phyloP scores from a whole-genome alignment of 1,140 invertebrate genomes.

The Cyclargus thomasi region DNA sequence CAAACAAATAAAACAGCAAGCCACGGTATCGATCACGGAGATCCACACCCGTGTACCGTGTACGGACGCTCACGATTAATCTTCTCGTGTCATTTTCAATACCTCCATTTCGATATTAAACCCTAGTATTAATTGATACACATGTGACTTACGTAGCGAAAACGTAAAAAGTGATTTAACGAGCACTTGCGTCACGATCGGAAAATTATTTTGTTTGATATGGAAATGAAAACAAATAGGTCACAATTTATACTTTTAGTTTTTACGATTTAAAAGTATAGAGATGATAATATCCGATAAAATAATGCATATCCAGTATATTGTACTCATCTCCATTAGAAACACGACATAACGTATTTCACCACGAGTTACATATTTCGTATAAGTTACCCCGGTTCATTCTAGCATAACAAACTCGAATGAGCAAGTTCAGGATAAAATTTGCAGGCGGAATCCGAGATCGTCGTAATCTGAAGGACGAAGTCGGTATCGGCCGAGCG shows the following conservation, averaged over 20 bases:
- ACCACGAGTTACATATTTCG: background rate
- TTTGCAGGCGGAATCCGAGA: conserved; percentile 16
- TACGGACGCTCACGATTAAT: conserved; percentile 35
- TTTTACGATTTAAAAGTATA: no score
- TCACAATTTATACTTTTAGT: no score
- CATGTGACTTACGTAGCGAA: background rate
- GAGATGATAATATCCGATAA: no score
- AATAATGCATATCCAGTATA: background rate
- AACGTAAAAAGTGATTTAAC: conserved; percentile 1
- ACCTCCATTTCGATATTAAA: conserved; percentile 28
- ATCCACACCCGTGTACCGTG: background rate
- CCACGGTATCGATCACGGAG: conserved; percentile 26
- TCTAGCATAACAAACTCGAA: conserved; percentile 18
- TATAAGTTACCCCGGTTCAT: conserved; percentile 5
- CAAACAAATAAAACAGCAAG: conserved; percentile 20
- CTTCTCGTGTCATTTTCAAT: conserved; percentile 33
- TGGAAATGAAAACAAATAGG: no score
- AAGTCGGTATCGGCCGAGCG: conserved; percentile 31
- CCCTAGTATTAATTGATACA: conserved; percentile 18
- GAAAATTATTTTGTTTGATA: background rate
- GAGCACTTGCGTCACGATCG: background rate
- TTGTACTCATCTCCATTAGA: background rate
- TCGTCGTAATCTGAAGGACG: conserved; percentile 30
- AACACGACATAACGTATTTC: background rate
- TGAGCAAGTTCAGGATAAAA: conserved; percentile 19